These are phyloP conservation scores for Drosophila lacteicornis DNA, from an alignment of 1,140 invertebrate species.

Conservation along the genomic window DNA sequence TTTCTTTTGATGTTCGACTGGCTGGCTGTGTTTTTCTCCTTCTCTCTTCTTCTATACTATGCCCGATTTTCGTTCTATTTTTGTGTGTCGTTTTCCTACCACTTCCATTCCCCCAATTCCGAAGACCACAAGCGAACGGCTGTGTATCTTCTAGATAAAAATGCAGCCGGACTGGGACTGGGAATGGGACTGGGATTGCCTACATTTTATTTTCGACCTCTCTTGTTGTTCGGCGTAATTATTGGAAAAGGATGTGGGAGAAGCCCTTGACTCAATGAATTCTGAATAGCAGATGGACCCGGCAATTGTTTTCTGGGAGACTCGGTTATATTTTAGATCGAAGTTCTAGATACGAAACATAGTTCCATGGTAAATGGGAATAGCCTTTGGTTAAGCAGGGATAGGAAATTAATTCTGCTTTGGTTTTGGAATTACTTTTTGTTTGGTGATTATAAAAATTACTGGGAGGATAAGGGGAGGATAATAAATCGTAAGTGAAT, in stretches of 20 bases:
- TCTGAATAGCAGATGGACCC: slow-evolving; percentile 37
- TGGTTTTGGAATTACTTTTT: background rate
- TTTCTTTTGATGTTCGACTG: slow-evolving; percentile 72
- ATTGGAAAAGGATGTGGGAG: slow-evolving; percentile 80
- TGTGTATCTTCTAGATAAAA: slow-evolving; percentile 77
- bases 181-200: slow-evolving; percentile 50
- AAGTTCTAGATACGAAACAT: slow-evolving; percentile 6
- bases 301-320: slow-evolving; percentile 19
- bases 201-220: slow-evolving; percentile 59
- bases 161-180: slow-evolving; percentile 39
- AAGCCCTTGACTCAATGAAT: slow-evolving; percentile 82
- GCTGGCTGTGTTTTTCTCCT: slow-evolving; percentile 36
- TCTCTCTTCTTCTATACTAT: slow-evolving; percentile 12
- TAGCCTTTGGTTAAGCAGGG: slow-evolving; percentile 14
- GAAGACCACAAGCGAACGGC: slow-evolving; percentile 66
- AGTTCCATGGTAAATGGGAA: slow-evolving; percentile 36
- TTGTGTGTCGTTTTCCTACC: slow-evolving; percentile 59
- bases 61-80: slow-evolving; percentile 77
- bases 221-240: slow-evolving; percentile 64
- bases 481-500: no score
- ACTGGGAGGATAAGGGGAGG: no score
- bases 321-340: slow-evolving; percentile 26
- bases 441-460: background rate
- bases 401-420: background rate
- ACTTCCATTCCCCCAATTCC: slow-evolving; percentile 29